phyloP scores from a whole-genome alignment of 2,888 invertebrate genomes.

The Linnaemya tessellans region DNA sequence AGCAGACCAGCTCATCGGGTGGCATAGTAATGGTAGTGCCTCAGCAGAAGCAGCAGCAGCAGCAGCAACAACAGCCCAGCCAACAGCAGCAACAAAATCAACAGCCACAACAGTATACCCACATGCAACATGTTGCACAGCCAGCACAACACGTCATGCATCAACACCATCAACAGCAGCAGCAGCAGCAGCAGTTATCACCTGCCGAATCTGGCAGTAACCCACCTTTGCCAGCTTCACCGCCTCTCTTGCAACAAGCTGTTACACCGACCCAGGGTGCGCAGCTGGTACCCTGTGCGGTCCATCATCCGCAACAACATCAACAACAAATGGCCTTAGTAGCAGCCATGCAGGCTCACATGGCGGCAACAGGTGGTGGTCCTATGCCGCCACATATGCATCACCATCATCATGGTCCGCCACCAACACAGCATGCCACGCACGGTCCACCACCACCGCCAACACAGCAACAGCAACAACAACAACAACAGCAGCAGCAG shows the following conservation, averaged over 20 bases:
- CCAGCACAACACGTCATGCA: conserved; percentile 69
- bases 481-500: conserved; percentile 58
- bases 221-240: conserved; percentile 81
- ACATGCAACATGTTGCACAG: conserved; percentile 67
- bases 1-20: conserved; percentile 65
- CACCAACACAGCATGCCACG: conserved; percentile 63
- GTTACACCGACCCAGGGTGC: conserved; percentile 80
- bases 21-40: conserved; percentile 78
- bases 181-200: conserved; percentile 76
- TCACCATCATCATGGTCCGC: conserved; percentile 75
- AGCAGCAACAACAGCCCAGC: conserved; percentile 59
- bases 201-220: conserved; percentile 80
- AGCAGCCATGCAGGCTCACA: conserved; percentile 81
- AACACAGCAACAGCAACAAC: conserved; percentile 60
- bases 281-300: conserved; percentile 80
- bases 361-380: conserved; percentile 71
- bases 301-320: conserved; percentile 79
- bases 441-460: conserved; percentile 60
- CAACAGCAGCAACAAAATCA: conserved; percentile 68
- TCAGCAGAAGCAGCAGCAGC: conserved; percentile 73
- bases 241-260: conserved; percentile 80
- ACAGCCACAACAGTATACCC: conserved; percentile 69
- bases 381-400: conserved; percentile 74
- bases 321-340: conserved; percentile 81
- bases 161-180: conserved; percentile 64